A percentile compares a stretch with the other conserved stretches of the same genome.
Conservation (phyloP, 2,888 invertebrate genomes). For the Tenthredo amoena region DNA sequence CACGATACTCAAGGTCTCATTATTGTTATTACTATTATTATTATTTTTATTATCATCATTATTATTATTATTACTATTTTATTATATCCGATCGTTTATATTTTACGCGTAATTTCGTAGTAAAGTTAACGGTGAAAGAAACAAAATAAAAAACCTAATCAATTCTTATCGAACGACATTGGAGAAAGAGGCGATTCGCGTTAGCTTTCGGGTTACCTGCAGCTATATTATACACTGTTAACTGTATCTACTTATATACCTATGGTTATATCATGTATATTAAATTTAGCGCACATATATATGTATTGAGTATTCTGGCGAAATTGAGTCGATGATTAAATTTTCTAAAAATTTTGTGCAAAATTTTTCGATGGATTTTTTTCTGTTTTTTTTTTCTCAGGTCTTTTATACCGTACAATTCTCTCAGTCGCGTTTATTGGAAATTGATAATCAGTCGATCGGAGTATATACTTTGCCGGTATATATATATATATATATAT, state of each 20-base stretch:
- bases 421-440: background rate
- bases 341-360: background rate
- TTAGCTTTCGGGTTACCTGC: background rate
- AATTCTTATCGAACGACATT: constrained; percentile 30
- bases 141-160: constrained; percentile 12
- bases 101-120: too few relatives aligned
- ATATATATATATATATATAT: background rate
- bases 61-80: background rate
- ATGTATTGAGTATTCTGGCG: background rate
- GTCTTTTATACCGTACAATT: background rate
- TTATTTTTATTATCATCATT: too few relatives aligned
- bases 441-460: background rate
- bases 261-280: background rate
- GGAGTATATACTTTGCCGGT: background rate
- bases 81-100: background rate
- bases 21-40: background rate
- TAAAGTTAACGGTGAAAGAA: background rate
- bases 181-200: background rate
- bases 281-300: background rate
- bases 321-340: background rate
- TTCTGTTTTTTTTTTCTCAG: background rate
- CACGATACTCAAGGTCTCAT: background rate
- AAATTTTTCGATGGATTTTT: background rate
- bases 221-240: background rate
- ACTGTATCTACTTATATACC: background rate